Evolutionary conservation across 2,797 vertebrate genomes (phyloP).

Genomic region (Pantherophis alleghaniensis): DNA sequence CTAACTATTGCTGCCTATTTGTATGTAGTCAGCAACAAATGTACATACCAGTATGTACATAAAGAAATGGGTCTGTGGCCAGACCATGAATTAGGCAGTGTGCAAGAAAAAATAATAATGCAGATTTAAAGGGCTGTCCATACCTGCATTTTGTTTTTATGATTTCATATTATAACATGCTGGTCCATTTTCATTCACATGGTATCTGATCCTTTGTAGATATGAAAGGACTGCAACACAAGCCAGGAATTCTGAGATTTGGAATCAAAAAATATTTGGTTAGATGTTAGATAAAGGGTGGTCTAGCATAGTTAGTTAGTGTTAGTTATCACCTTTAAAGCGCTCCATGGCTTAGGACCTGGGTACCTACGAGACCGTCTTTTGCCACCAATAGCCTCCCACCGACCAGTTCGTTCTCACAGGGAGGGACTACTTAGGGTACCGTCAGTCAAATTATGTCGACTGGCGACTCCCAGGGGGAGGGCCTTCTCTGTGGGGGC

Average conservation of each 20-base stretch:
- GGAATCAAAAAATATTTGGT: background rate
- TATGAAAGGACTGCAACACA: background rate
- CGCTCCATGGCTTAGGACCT: no score
- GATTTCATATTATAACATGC: background rate
- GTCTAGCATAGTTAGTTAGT: background rate
- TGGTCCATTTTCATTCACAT: background rate
- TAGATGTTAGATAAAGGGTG: background rate
- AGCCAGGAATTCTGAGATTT: background rate
- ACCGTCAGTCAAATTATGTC: no score
- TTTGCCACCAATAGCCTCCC: no score
- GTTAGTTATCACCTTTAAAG: no score
- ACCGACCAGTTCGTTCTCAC: no score
- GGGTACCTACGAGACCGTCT: no score
- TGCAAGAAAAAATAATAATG: background rate
- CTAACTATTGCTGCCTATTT: constrained; percentile 10
- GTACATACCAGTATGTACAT: accelerated
- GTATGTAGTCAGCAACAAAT: background rate
- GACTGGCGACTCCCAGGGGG: no score
- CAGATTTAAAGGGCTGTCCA: background rate
- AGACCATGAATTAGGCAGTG: constrained; percentile 18
- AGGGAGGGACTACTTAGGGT: no score
- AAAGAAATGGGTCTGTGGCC: background rate
- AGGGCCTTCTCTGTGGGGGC: no score
- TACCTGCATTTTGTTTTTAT: constrained; percentile 1
- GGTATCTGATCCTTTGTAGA: background rate